phyloP scores from a whole-genome alignment of 2,888 invertebrate species.

The Conus canariensis region DNA sequence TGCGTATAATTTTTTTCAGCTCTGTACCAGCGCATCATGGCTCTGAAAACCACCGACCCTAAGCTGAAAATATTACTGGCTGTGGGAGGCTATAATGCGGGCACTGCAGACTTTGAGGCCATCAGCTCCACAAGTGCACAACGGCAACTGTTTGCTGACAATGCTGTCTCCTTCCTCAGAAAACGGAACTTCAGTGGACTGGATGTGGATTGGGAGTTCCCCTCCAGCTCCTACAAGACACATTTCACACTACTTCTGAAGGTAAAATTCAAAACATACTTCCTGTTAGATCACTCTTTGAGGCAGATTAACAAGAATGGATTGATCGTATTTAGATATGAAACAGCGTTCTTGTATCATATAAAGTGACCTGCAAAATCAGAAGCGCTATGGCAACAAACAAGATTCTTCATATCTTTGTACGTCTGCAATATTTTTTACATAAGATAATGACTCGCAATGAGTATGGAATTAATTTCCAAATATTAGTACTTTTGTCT shows the following conservation, averaged over 20 bases:
- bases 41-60: background rate
- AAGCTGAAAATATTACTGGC: constrained; percentile 15
- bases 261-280: background rate
- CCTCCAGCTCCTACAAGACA: background rate
- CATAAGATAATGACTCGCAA: no score
- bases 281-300: no score
- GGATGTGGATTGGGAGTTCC: constrained; percentile 32
- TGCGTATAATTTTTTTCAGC: background rate
- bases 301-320: no score
- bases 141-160: constrained; percentile 43
- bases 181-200: background rate
- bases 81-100: constrained; percentile 80
- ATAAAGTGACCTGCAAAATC: no score
- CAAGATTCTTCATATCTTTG: no score
- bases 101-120: constrained; percentile 12
- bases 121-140: constrained; percentile 27
- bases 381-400: no score
- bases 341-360: no score
- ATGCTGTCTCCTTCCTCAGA: constrained; percentile 4
- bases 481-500: no score
- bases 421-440: no score
- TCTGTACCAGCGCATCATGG: background rate
- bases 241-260: background rate
- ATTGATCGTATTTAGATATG: no score
- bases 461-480: no score